Conservation (phyloP, 2,113 vertebrate genomes). For the Cololabis saira region DNA sequence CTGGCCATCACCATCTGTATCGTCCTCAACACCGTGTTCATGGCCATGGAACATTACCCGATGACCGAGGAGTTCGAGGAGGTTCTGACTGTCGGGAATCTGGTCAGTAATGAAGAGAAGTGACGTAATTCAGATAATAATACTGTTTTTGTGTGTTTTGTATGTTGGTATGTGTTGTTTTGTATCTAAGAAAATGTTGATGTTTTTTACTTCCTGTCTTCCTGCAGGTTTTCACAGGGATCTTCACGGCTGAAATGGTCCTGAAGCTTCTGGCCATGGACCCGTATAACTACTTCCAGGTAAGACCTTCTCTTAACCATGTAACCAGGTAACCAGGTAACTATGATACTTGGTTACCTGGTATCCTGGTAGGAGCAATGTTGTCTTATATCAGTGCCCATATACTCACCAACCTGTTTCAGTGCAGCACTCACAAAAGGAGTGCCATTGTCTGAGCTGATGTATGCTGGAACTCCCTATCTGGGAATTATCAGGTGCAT, state of each 20-base stretch:
- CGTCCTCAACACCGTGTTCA: slow-evolving; percentile 95
- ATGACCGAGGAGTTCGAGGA: slow-evolving; percentile 87
- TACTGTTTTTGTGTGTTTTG: no score
- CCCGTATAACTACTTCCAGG: slow-evolving; percentile 91
- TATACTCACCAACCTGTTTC: no score
- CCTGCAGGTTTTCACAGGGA: slow-evolving; percentile 92
- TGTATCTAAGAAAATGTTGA: no score
- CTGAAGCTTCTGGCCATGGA: slow-evolving; percentile 95
- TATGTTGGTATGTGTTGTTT: not conserved
- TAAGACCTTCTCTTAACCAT: slow-evolving; percentile 12
- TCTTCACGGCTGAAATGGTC: slow-evolving; percentile 95
- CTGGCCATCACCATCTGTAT: slow-evolving; percentile 96
- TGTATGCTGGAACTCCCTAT: no score
- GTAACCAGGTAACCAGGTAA: no score
- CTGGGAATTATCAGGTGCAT: no score
- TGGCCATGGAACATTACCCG: slow-evolving; percentile 98
- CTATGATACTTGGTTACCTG: no score
- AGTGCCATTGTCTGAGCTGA: no score
- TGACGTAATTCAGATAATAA: not conserved
- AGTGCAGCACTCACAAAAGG: no score
- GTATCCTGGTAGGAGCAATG: no score
- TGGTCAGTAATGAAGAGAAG: slow-evolving; percentile 80
- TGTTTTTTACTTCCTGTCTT: no score
- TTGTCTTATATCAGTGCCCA: no score
- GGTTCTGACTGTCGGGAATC: slow-evolving; percentile 86